Evolutionary conservation across 2,888 invertebrate species (phyloP).

Genomic region (Dorcus parallelipipedus): DNA sequence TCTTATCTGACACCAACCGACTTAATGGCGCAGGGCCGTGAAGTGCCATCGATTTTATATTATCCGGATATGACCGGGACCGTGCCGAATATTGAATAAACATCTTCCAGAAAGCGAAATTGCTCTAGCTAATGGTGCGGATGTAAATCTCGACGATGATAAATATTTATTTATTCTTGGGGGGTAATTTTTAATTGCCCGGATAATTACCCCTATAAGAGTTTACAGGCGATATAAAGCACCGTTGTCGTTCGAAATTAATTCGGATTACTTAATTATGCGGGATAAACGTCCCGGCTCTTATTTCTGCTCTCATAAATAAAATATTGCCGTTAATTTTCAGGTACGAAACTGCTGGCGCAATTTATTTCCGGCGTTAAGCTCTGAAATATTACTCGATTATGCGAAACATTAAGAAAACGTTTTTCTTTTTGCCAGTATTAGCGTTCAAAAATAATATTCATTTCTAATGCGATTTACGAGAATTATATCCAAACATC

Average conservation of each 20-base stretch:
- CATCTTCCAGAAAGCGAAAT: no score
- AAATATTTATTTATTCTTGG: conserved; percentile 5
- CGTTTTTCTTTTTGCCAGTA: conserved; percentile 3
- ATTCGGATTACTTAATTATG: conserved; percentile 20
- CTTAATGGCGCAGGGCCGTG: conserved; percentile 19
- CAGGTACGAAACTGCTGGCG: conserved; percentile 8
- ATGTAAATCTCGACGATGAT: conserved; percentile 1
- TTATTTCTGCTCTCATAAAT: conserved; percentile 19
- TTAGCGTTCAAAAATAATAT: no score
- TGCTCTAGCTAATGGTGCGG: no score
- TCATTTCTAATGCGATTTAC: no score
- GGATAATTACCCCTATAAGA: conserved; percentile 18
- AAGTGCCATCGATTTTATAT: conserved; percentile 23
- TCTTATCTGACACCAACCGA: conserved; percentile 30
- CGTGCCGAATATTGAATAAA: no score
- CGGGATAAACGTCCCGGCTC: conserved; percentile 15
- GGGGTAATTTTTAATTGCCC: conserved; percentile 13
- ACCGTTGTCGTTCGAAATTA: conserved; percentile 17
- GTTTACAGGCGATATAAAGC: conserved; percentile 19
- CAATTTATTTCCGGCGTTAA: conserved; percentile 14
- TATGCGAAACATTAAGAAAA: conserved; percentile 11
- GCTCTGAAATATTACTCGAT: conserved; percentile 17
- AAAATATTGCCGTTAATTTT: conserved; percentile 20
- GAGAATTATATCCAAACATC: not conserved
- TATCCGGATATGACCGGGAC: not conserved